phyloP scores from a whole-genome alignment of 2,113 vertebrate species.

The Chionodraco myersi region DNA sequence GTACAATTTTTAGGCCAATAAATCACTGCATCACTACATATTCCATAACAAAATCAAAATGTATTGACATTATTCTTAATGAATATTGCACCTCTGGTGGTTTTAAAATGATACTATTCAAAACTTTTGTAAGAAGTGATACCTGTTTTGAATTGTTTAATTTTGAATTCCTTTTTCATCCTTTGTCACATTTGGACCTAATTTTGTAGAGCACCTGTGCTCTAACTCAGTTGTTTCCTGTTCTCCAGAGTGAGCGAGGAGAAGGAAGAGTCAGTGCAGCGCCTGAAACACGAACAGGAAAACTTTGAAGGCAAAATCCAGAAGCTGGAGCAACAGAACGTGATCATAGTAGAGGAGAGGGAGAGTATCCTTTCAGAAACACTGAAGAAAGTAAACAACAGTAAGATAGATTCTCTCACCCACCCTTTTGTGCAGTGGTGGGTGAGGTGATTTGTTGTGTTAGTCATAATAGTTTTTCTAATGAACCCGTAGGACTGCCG shows the following conservation, averaged over 20 bases:
- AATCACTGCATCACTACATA: too few species aligned
- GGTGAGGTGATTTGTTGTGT: not conserved
- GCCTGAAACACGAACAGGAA: constrained; percentile 91
- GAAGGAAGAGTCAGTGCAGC: constrained; percentile 93
- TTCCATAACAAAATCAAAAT: too few species aligned
- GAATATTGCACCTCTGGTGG: too few species aligned
- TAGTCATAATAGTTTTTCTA: not conserved
- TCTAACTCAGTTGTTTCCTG: not conserved
- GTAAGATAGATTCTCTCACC: not conserved
- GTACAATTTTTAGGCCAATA: too few species aligned
- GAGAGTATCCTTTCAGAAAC: constrained; percentile 93
- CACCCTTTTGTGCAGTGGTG: too few species aligned
- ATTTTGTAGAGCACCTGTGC: not conserved
- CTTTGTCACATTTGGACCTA: not conserved
- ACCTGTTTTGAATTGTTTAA: not conserved
- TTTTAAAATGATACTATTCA: too few species aligned
- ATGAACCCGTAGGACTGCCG: not conserved
- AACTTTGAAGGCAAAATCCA: constrained; percentile 94
- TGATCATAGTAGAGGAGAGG: constrained; percentile 91
- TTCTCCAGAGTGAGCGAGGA: constrained; percentile 92
- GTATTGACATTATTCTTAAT: too few species aligned
- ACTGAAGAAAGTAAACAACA: not conserved
- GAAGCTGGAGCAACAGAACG: constrained; percentile 93
- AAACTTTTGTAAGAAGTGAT: not conserved
- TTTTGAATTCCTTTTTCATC: not conserved